Evolutionary conservation across 92 coral and sea anemone genomes (phyloP), one percentile per base, ranked within the genome.

Genomic region (Epizoanthus illoricatus): DNA sequence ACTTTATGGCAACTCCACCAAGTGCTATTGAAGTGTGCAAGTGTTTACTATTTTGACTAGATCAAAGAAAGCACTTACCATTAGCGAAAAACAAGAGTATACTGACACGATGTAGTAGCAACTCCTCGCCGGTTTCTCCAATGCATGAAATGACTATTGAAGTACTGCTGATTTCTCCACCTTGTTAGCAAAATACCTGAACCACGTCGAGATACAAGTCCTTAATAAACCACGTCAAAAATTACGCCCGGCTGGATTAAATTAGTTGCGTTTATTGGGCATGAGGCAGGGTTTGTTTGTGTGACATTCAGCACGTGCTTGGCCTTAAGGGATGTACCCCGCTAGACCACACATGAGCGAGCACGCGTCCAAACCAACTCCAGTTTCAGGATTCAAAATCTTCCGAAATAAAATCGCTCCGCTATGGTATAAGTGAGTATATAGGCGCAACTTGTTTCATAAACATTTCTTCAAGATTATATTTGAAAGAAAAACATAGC

Each of bases 171-270:
- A 66, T 63, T 78, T 78, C 82, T 78, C 71, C 72, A 78, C 82
- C 82, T 78, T 63, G 71, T 78, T 78, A 78, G 82, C 71, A 78
- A 78, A 45, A 4, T 15, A 20, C 20, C 71, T 42, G 56, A 9
- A 41, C 5, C 69, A 61, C 69, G 81, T 40, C 42, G 70, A 28
- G 67, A 75, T 75, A 57, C 42, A 49, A 62, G 65, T 54, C 20
- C 21, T 47, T 78, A 78, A 78, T 78, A 72, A 78, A 63, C 71
- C 82, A 43, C 65, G 71, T 78, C 82, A 78, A 63, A 78, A 78
- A 21, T 12, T 43, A 7, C 40, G 16, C 8, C 56, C 71, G 82
- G 72, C 71, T 49, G 70, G 82, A 18, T 5, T 42, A 63, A 78
- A 78, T 78, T 78, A 73, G 62, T 49, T 21, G 40, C 59, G 52